phyloP scores from a whole-genome alignment of 2,888 invertebrate genomes.

The Cenopis cana region DNA sequence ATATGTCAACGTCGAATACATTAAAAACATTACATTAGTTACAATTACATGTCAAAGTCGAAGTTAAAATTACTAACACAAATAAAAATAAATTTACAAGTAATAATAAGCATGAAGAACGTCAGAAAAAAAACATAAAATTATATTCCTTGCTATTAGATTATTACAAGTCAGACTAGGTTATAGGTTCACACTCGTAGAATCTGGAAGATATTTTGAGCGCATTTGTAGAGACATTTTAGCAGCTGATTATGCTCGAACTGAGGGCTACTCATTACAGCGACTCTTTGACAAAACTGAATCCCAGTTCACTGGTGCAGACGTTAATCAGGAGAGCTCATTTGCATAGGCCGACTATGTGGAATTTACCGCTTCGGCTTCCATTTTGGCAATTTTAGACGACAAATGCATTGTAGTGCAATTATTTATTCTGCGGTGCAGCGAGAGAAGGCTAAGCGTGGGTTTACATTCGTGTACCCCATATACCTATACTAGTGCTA shows the following conservation, averaged over 20 bases:
- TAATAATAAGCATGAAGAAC: too few species aligned
- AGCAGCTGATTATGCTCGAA: background rate
- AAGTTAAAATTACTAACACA: too few species aligned
- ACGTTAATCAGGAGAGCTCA: slow-evolving; percentile 23
- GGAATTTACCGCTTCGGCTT: slow-evolving; percentile 12
- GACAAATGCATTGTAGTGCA: slow-evolving; percentile 7
- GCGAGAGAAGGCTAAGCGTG: slow-evolving; percentile 11
- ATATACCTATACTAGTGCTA: background rate
- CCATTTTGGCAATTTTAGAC: slow-evolving; percentile 19
- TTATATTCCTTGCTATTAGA: too few species aligned
- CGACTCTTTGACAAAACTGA: slow-evolving; percentile 1
- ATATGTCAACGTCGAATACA: too few species aligned
- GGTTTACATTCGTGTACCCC: background rate
- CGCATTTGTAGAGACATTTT: background rate
- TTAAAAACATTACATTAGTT: too few species aligned
- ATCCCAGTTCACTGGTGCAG: background rate
- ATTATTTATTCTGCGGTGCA: slow-evolving; percentile 19
- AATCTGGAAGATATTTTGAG: too few species aligned
- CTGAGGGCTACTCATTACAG: background rate
- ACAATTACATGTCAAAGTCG: too few species aligned
- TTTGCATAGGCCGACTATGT: slow-evolving; percentile 28
- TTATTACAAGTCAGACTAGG: too few species aligned
- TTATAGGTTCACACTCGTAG: too few species aligned
- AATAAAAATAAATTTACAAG: too few species aligned
- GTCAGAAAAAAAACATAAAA: too few species aligned